Conservation (phyloP, 1,140 invertebrate genomes). For the Lerema accius region DNA sequence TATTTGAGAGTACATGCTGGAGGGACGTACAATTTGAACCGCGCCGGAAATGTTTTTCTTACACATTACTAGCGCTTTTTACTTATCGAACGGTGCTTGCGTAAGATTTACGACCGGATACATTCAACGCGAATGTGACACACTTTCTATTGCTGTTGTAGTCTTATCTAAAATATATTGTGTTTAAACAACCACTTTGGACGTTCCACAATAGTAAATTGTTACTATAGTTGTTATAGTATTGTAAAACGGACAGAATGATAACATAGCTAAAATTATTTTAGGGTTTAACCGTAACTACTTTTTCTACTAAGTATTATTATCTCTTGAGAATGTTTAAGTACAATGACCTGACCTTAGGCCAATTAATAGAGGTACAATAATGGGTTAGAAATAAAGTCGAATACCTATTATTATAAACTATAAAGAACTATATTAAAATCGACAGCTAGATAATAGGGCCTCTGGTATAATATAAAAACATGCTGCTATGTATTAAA, state of each 20-base stretch:
- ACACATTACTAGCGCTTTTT: conserved; percentile 55
- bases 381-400: too few species aligned
- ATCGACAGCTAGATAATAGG: too few species aligned
- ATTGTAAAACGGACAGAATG: conserved; percentile 1
- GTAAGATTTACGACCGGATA: conserved; percentile 73
- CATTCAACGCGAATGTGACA: conserved; percentile 68
- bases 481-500: too few species aligned
- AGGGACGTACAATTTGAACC: conserved; percentile 65
- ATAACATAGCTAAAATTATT: neutral
- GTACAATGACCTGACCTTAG: too few species aligned
- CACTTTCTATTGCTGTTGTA: conserved; percentile 67
- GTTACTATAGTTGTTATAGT: conserved; percentile 1
- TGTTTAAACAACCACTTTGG: conserved; percentile 41
- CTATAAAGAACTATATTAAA: too few species aligned
- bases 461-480: too few species aligned
- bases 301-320: too few species aligned
- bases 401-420: too few species aligned
- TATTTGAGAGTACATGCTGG: conserved; percentile 82
- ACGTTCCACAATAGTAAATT: conserved; percentile 11
- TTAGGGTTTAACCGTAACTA: too few species aligned
- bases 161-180: conserved; percentile 66
- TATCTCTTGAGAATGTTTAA: too few species aligned
- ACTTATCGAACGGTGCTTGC: conserved; percentile 65
- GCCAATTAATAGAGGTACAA: too few species aligned
- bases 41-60: conserved; percentile 57